Conservation (phyloP, 2,797 vertebrate genomes). For the Hemibagrus guttatus region DNA sequence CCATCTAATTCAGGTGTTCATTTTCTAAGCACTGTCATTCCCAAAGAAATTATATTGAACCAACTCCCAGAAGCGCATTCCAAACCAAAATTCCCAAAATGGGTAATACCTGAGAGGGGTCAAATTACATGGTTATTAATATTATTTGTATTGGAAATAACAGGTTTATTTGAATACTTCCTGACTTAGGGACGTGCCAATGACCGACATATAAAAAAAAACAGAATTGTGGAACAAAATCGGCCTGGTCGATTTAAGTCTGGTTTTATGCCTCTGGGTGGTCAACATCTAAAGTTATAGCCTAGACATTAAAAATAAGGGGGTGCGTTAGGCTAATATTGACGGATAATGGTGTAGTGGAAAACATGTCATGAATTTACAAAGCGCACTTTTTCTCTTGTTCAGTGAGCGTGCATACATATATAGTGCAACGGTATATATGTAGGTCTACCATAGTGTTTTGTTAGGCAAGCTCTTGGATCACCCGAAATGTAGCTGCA, state of each 20-base stretch:
- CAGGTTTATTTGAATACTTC: background rate
- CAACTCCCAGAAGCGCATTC: background rate
- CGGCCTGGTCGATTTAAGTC: background rate
- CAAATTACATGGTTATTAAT: background rate
- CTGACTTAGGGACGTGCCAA: background rate
- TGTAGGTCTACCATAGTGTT: background rate
- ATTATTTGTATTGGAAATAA: conserved; percentile 9
- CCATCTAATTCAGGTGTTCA: background rate
- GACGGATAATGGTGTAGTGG: background rate
- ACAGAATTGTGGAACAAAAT: background rate
- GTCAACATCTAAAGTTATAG: background rate
- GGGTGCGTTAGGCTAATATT: background rate
- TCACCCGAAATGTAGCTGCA: background rate
- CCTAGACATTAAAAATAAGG: conserved; percentile 6
- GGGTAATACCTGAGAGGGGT: background rate
- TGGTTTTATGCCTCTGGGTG: background rate
- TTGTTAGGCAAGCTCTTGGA: background rate
- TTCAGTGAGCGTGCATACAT: background rate
- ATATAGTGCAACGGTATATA: background rate
- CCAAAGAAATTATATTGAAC: background rate
- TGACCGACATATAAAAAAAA: conserved; percentile 1
- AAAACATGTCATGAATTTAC: background rate
- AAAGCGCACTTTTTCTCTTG: background rate
- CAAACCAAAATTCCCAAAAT: background rate
- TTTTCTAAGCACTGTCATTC: background rate